Base-by-base conservation (phyloP, 2,888 invertebrate genomes). In the Elmis aenea region DNA sequence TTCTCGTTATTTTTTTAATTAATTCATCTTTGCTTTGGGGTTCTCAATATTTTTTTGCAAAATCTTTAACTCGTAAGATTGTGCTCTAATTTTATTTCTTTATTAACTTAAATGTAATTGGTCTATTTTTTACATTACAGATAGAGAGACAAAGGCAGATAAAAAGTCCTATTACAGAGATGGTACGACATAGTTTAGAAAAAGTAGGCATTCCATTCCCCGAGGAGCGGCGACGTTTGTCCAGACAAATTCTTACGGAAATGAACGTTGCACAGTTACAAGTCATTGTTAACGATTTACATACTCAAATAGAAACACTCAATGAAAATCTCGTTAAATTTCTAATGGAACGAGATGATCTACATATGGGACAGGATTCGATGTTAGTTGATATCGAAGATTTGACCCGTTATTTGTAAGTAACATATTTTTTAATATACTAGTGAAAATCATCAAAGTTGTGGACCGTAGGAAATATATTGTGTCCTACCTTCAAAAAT, bases 361-460 rank as follows among this genome's bases (percentile, higher is more conserved):
- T 95, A 28, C 94, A 95, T 70, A 95, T 96, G 93, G 89, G 91
- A 48, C 94, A 96, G 68, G 96, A 97, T 68, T 93, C 95, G 22
- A 93, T 94, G 86, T 77, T 95, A 50, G 93, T 95, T 20, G 95
- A 96, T 64, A 92, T 96, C 57, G 95, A 96, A 70, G 95, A 96
- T 71, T 79, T 94, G 52, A 92, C 92, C 24, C 76, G 87, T 72
- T 88, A 87, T 67, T 72, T 88, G 87, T 89, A 70, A 83, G 86
- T 74, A 48, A 45, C 5, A 27, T 9, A 16, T 9, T 18, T 18
- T 18, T 18, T 5, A 6, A 8, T 18, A 18, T 18, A 1, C 23
- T 23, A 23, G 9, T 2, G n/a, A n/a, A n/a, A n/a, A n/a, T n/a
- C n/a, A n/a, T n/a, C n/a, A n/a, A n/a, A n/a, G n/a, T n/a, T n/a